Percentiles rank a stretch among this genome's conserved stretches.
Evolutionary conservation across 2,113 vertebrate species (phyloP).

Genomic region (Euleptes europaea): DNA sequence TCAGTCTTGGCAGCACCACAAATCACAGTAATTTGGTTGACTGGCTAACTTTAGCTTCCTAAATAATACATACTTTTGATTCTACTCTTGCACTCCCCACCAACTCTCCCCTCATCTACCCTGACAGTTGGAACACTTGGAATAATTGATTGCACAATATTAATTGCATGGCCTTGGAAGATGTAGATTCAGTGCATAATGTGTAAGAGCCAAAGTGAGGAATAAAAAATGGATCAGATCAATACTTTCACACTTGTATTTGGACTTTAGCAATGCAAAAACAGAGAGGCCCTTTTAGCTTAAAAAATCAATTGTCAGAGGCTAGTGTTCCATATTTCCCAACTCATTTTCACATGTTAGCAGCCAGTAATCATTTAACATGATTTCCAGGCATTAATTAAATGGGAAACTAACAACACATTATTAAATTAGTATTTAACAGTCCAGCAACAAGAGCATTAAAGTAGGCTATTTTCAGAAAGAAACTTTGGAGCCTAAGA

Average conservation of each 20-base stretch:
- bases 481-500: not conserved
- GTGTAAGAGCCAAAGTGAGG: not conserved
- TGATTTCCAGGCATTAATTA: constrained; percentile 5
- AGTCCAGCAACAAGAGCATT: not conserved
- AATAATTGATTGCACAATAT: not conserved
- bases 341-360: not conserved
- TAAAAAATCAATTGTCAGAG: not conserved
- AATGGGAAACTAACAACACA: not conserved
- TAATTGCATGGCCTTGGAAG: not conserved
- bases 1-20: not conserved
- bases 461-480: not conserved
- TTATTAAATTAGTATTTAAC: not conserved
- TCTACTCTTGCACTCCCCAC: not conserved
- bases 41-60: not conserved
- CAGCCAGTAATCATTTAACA: not conserved
- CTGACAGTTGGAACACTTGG: not conserved
- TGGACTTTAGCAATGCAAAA: not conserved
- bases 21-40: not conserved
- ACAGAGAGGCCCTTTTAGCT: rapidly evolving
- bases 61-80: constrained; percentile 1
- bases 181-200: not conserved
- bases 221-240: not conserved
- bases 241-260: not conserved
- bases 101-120: not conserved
- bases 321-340: not conserved